Evolutionary conservation across 2,113 vertebrate species (phyloP).

Genomic region (Eolophus roseicapilla): DNA sequence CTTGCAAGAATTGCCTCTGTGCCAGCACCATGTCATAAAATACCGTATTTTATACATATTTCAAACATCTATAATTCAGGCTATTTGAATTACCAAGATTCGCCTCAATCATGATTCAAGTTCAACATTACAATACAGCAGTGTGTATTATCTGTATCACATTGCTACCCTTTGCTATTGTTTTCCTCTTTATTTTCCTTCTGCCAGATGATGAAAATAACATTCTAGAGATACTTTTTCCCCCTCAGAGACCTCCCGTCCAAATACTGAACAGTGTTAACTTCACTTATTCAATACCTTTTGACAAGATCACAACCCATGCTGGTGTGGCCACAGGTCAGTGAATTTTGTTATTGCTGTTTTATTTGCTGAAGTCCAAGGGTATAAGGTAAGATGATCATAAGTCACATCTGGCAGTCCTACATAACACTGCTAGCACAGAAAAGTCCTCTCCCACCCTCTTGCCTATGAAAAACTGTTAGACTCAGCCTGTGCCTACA

Average conservation of each 20-base stretch:
- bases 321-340: neutral
- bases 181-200: neutral
- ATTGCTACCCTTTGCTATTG: neutral
- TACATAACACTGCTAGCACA: neutral
- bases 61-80: neutral
- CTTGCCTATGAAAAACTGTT: neutral
- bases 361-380: constrained; percentile 5
- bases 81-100: neutral
- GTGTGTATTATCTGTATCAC: neutral
- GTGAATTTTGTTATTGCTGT: neutral
- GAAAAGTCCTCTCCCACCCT: neutral
- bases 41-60: neutral
- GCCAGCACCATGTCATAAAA: neutral
- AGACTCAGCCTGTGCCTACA: neutral
- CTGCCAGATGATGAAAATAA: neutral
- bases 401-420: neutral
- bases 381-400: neutral
- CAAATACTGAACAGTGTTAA: neutral
- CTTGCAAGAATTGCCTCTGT: neutral
- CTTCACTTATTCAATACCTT: neutral
- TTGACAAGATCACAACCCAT: neutral
- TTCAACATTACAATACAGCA: neutral
- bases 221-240: neutral
- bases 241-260: neutral
- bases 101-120: neutral